Evolutionary conservation across 2,797 vertebrate species (phyloP).

Genomic region (Huso huso): DNA sequence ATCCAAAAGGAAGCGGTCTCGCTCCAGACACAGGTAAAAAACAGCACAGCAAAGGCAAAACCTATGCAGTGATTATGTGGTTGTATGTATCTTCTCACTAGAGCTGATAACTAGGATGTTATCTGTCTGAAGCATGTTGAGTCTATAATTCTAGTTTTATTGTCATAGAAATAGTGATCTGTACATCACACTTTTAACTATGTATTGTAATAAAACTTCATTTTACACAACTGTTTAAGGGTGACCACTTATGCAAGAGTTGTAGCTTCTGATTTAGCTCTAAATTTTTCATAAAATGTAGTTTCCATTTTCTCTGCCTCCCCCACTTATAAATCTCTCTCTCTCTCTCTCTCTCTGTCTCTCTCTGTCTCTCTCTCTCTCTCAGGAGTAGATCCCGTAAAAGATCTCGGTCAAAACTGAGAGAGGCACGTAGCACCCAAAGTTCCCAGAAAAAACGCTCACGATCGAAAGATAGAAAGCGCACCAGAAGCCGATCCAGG

Average conservation of each 20-base stretch:
- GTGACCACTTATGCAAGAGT: too few species aligned
- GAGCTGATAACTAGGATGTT: background rate
- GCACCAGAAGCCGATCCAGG: conserved; percentile 66
- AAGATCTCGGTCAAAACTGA: conserved; percentile 58
- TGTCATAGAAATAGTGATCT: too few species aligned
- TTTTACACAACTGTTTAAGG: too few species aligned
- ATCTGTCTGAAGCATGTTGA: background rate
- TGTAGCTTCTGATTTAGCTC: too few species aligned
- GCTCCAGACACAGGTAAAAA: conserved; percentile 77
- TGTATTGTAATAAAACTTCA: too few species aligned
- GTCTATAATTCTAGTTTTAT: background rate
- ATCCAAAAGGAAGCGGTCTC: conserved; percentile 75
- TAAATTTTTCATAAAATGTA: too few species aligned
- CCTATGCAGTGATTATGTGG: too few species aligned
- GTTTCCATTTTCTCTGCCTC: too few species aligned
- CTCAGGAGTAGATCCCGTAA: conserved; percentile 63
- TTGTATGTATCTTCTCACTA: too few species aligned
- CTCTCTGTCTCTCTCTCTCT: background rate
- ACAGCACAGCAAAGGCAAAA: background rate
- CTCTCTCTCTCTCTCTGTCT: background rate
- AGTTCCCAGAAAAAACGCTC: conserved; percentile 71
- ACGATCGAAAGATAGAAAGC: conserved; percentile 68
- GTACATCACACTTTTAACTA: too few species aligned
- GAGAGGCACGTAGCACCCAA: conserved; percentile 64
- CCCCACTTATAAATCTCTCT: too few species aligned